These are phyloP conservation scores for Polypterus bichir DNA, from an alignment of 2,113 vertebrate genomes.

Conservation along the genomic window DNA sequence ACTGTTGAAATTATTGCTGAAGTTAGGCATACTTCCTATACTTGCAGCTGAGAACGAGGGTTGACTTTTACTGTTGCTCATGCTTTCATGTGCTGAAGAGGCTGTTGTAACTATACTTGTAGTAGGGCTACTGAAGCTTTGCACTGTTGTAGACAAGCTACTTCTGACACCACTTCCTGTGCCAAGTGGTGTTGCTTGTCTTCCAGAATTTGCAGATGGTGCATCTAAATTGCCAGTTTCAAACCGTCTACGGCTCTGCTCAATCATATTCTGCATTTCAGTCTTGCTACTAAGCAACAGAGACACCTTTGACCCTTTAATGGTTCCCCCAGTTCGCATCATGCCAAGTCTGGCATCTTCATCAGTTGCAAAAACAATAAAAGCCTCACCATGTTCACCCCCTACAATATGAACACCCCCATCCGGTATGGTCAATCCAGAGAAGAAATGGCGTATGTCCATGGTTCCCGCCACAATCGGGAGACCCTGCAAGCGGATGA, in stretches of 20 bases:
- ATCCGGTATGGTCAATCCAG: slow-evolving; percentile 98
- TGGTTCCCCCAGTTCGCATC: slow-evolving; percentile 97
- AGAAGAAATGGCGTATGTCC: slow-evolving; percentile 99
- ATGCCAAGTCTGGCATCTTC: slow-evolving; percentile 98
- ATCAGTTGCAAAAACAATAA: slow-evolving; percentile 99
- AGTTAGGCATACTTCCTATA: slow-evolving; percentile 68
- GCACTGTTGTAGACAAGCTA: slow-evolving; percentile 57
- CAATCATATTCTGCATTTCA: slow-evolving; percentile 99
- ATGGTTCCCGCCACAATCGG: slow-evolving; percentile 99
- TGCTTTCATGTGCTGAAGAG: slow-evolving; percentile 66
- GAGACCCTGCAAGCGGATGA: slow-evolving; percentile 99
- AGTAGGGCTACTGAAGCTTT: slow-evolving; percentile 71
- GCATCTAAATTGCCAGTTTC: slow-evolving; percentile 79
- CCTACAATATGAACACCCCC: slow-evolving; percentile 99
- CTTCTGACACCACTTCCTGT: slow-evolving; percentile 65
- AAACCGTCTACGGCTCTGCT: slow-evolving; percentile 93
- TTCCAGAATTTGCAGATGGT: slow-evolving; percentile 66
- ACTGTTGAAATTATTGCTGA: slow-evolving; percentile 76
- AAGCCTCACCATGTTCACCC: slow-evolving; percentile 98
- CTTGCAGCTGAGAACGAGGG: slow-evolving; percentile 63
- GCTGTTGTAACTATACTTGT: slow-evolving; percentile 64
- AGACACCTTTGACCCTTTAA: slow-evolving; percentile 96
- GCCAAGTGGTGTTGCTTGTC: slow-evolving; percentile 64
- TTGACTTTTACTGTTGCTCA: slow-evolving; percentile 63
- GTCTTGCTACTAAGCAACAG: slow-evolving; percentile 97